phyloP scores from a whole-genome alignment of 2,113 vertebrate species.

The Brachyhypopomus occidentalis region DNA sequence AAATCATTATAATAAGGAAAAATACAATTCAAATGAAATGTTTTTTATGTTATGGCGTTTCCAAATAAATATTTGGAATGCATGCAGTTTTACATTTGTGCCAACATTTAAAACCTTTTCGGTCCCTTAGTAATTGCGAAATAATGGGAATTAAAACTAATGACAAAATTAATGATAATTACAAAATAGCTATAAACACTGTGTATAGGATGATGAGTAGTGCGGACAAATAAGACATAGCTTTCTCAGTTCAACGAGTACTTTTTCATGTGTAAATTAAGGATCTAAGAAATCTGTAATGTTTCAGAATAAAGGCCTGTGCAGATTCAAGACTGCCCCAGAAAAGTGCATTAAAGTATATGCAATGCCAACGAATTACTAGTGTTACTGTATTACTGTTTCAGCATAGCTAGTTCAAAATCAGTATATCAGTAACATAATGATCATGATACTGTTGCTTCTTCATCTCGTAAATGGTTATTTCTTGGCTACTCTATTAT shows the following conservation, averaged over 20 bases:
- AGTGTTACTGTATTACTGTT: background rate
- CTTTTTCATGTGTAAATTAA: background rate
- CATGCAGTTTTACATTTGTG: background rate
- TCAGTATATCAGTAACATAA: background rate
- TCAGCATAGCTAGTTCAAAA: background rate
- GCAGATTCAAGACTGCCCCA: background rate
- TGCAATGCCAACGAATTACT: background rate
- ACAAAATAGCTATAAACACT: constrained; percentile 25
- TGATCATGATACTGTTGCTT: background rate
- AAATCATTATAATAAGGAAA: constrained; percentile 40
- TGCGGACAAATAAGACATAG: background rate
- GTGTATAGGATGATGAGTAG: background rate
- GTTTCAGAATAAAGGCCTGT: background rate
- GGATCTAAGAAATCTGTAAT: background rate
- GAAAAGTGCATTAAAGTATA: constrained; percentile 12
- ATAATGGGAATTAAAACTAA: constrained; percentile 34
- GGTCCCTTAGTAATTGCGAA: constrained; percentile 2
- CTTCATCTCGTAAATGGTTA: background rate
- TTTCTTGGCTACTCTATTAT: background rate
- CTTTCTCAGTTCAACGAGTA: background rate
- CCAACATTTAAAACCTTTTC: background rate
- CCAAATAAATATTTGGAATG: background rate
- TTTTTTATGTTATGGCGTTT: constrained; percentile 48
- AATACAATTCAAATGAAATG: constrained; percentile 43
- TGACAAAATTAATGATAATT: constrained; percentile 38